Conservation (phyloP, 2,797 vertebrate genomes). For the Ara ararauna region DNA sequence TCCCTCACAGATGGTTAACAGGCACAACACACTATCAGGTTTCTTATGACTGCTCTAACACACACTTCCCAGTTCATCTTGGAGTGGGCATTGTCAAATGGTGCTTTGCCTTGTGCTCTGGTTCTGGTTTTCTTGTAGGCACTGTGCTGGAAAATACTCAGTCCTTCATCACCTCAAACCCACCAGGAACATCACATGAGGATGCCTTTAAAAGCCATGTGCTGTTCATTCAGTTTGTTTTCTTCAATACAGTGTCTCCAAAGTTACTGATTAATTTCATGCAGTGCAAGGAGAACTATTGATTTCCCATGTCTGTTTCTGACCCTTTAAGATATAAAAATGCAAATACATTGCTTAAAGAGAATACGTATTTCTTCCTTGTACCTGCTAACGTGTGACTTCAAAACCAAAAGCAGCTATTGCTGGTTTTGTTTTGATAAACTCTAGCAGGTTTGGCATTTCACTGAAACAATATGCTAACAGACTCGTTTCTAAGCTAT, state of each 20-base stretch:
- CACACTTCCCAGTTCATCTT: neutral
- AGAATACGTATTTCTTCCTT: slow-evolving; percentile 31
- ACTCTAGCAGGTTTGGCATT: neutral
- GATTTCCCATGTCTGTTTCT: slow-evolving; percentile 45
- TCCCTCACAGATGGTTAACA: neutral
- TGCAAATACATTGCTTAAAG: slow-evolving; percentile 41
- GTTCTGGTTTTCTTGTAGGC: slow-evolving; percentile 21
- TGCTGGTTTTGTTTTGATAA: slow-evolving; percentile 20
- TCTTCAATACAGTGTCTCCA: slow-evolving; percentile 50
- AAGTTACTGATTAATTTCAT: slow-evolving; percentile 76
- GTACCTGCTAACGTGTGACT: neutral
- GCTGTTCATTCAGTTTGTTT: slow-evolving; percentile 63
- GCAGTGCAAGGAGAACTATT: slow-evolving; percentile 43
- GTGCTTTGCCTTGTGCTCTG: neutral
- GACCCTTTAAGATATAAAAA: slow-evolving; percentile 60
- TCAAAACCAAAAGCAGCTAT: neutral
- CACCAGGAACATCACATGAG: slow-evolving; percentile 53
- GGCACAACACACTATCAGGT: neutral
- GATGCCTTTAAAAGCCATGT: slow-evolving; percentile 70
- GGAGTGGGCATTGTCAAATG: neutral
- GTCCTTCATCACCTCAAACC: slow-evolving; percentile 59
- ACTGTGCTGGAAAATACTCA: slow-evolving; percentile 35
- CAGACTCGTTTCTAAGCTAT: neutral
- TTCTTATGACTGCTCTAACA: neutral
- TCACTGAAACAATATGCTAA: neutral